Base-by-base conservation (phyloP, 2,797 vertebrate species). In the Hemibagrus guttatus region DNA sequence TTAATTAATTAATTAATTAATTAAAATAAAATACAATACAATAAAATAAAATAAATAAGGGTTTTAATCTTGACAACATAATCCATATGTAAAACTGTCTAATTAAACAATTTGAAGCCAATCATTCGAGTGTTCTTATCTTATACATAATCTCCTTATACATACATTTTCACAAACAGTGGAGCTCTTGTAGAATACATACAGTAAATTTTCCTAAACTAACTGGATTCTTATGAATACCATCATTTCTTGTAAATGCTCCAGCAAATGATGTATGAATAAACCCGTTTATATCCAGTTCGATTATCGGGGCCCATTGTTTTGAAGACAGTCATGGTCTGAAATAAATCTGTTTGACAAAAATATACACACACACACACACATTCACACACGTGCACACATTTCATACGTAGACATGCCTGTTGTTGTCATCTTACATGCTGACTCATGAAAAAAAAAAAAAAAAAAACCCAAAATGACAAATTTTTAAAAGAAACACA, bases 401-500 rank as follows among this genome's bases (percentile, higher is more conserved):
- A 58, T 35, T 79, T 58, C 1, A 35, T 21, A 79, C 35, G 54
- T 35, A 35, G 19, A 58, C 28, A 4, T 56, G 54, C 19, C 9
- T 23, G 28, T 3, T 8, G 0, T 78, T 39, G n/a, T n/a, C 11
- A 6, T 23, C 52, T 17, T 17, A 6, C 52, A 13, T 35, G 8
- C 52, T 21, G n/a, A 76, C 49, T 31, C 8, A 3, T 19, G 7
- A 26, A 13, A 46, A 74, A 26, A 74, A 69, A 21, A 54, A 42
- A 42, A 6, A n/a, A 56, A 17, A 69, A 69, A 11, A 23, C 69
- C 81, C 78, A 28, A 13, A 49, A 86, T 28, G 8, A 19, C 8
- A 78, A 21, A 90, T 13, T 66, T 87, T 31, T 49, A 64, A 71
- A 61, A 58, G 28, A 39, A 83, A 54, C 6, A 17, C 16, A 11